Percentiles rank a stretch among this genome's conserved stretches.
phyloP scores from a whole-genome alignment of 2,888 invertebrate genomes.

The Dryobotodes eremita region DNA sequence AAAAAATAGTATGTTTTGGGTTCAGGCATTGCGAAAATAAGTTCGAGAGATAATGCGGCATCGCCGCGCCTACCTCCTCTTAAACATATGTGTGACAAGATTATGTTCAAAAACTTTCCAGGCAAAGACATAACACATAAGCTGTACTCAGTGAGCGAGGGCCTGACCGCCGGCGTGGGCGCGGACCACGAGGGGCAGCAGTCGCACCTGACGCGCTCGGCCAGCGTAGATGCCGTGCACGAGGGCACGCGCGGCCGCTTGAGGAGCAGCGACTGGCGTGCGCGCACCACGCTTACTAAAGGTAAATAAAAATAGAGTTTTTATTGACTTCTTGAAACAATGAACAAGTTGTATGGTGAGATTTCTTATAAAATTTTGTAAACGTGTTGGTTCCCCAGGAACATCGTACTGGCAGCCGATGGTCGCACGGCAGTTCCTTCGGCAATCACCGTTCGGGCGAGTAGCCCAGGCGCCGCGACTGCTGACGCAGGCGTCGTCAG shows the following conservation, averaged over 20 bases:
- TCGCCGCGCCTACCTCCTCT: no score
- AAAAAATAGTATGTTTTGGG: neutral
- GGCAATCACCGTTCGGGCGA: slow-evolving; percentile 92
- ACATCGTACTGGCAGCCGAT: slow-evolving; percentile 92
- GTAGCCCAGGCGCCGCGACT: slow-evolving; percentile 79
- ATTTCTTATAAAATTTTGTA: slow-evolving; percentile 28
- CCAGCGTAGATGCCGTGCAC: slow-evolving; percentile 95
- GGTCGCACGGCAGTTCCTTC: slow-evolving; percentile 93
- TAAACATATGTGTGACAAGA: slow-evolving; percentile 12
- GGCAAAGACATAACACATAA: slow-evolving; percentile 96
- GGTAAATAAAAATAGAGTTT: slow-evolving; percentile 68
- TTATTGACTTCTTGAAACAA: neutral
- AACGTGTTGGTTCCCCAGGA: slow-evolving; percentile 70
- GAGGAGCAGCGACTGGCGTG: slow-evolving; percentile 92
- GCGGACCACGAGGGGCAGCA: slow-evolving; percentile 82
- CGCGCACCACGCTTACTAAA: slow-evolving; percentile 79
- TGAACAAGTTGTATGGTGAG: neutral
- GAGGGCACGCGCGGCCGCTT: slow-evolving; percentile 94
- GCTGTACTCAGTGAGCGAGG: slow-evolving; percentile 95
- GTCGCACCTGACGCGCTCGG: slow-evolving; percentile 92
- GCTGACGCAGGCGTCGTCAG: slow-evolving; percentile 85
- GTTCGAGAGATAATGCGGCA: no score
- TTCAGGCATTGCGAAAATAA: neutral
- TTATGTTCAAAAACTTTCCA: slow-evolving; percentile 70
- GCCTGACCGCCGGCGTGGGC: slow-evolving; percentile 90